Percentiles rank a stretch among this genome's conserved stretches.
These are phyloP conservation scores for Sthenelais limicola DNA, from an alignment of 2,888 invertebrate species.

Conservation along the genomic window DNA sequence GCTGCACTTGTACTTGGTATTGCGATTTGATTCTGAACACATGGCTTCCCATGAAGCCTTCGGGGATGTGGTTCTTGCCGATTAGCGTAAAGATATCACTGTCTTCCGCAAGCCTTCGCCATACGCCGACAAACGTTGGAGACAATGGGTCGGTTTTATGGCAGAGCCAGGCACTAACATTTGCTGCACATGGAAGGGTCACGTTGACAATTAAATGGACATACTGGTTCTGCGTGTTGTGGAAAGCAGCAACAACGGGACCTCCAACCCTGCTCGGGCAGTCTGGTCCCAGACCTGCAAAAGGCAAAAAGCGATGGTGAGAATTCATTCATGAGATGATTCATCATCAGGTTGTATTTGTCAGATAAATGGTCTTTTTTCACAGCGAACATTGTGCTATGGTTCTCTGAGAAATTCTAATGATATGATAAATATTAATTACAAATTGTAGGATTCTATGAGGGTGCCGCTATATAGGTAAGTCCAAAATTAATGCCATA, in stretches of 20 bases:
- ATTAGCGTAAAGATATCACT: not conserved
- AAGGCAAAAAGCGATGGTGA: too few relatives aligned
- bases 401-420: too few relatives aligned
- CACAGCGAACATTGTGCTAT: too few relatives aligned
- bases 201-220: conserved; percentile 24
- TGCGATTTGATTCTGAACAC: conserved; percentile 15
- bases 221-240: not conserved
- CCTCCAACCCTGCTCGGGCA: conserved; percentile 18
- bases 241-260: not conserved
- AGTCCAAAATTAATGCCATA: too few relatives aligned
- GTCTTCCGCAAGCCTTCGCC: conserved; percentile 4
- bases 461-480: too few relatives aligned
- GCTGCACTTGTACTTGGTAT: conserved; percentile 15
- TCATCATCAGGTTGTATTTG: too few relatives aligned
- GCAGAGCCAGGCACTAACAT: conserved; percentile 33
- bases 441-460: too few relatives aligned
- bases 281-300: conserved; percentile 2
- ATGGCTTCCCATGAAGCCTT: conserved; percentile 24
- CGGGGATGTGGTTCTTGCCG: conserved; percentile 35
- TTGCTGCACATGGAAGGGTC: conserved; percentile 16
- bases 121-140: conserved; percentile 28
- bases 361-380: too few relatives aligned
- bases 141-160: conserved; percentile 14
- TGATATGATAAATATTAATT: too few relatives aligned
- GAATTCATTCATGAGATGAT: too few relatives aligned